phyloP scores from a whole-genome alignment of 2,797 vertebrate species.

The Carduelis carduelis region DNA sequence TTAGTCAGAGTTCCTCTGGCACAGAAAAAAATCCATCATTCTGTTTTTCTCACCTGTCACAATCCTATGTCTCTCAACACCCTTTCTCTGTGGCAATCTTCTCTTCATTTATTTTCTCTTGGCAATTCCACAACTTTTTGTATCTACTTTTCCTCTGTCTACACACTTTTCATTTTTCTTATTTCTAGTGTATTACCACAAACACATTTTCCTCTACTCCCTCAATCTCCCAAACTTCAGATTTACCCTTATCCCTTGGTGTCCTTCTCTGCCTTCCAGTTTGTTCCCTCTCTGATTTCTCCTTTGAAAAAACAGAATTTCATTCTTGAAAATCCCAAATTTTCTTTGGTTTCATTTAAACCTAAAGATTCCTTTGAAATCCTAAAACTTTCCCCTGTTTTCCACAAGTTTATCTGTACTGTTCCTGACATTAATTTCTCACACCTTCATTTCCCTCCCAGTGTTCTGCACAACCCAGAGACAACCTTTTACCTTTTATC shows the following conservation, averaged over 20 bases:
- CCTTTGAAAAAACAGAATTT: neutral
- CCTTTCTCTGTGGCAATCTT: neutral
- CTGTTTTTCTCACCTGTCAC: constrained; percentile 35
- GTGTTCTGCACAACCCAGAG: neutral
- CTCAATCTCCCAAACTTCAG: neutral
- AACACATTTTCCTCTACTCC: neutral
- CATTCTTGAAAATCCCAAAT: neutral
- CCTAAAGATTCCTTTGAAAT: neutral
- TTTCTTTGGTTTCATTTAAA: neutral
- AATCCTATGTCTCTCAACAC: neutral
- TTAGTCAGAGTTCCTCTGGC: constrained; percentile 2
- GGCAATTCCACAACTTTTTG: neutral
- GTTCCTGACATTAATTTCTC: neutral
- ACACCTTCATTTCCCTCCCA: neutral
- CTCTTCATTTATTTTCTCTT: neutral
- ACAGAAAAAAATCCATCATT: neutral
- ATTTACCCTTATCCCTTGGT: neutral
- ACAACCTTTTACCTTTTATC: neutral
- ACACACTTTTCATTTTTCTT: neutral
- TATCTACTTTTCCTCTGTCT: neutral
- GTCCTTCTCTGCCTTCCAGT: neutral
- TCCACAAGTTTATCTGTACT: neutral
- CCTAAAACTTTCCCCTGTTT: neutral
- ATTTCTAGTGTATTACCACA: neutral
- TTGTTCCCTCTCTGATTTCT: neutral